Evolutionary conservation across 2,797 vertebrate species (phyloP).

Genomic region (Hylomyscus alleni): DNA sequence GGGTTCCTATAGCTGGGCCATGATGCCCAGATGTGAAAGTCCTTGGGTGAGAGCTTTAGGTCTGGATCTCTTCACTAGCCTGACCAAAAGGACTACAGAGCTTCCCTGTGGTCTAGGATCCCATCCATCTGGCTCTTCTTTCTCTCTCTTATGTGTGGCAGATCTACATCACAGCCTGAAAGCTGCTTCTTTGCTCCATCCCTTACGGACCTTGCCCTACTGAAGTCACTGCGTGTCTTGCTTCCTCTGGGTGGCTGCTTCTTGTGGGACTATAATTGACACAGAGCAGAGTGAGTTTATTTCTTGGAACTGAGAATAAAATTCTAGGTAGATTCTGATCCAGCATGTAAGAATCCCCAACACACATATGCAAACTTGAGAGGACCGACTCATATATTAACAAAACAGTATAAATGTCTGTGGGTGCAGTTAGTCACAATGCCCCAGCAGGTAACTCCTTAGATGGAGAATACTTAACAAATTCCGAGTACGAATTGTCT

Average conservation of each 20-base stretch:
- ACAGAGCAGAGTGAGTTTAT: constrained; percentile 16
- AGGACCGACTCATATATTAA: not conserved
- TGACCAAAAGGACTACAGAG: not conserved
- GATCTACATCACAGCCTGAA: not conserved
- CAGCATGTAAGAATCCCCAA: not conserved
- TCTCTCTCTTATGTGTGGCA: not conserved
- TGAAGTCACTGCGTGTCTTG: not conserved
- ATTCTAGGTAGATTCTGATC: constrained; percentile 50
- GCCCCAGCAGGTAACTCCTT: not conserved
- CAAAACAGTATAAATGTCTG: constrained; percentile 3
- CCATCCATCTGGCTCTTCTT: not conserved
- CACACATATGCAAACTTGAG: not conserved
- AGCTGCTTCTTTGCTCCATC: not conserved
- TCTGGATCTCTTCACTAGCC: not conserved
- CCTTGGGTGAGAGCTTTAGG: not conserved
- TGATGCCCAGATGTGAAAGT: not conserved
- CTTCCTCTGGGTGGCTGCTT: constrained; percentile 22
- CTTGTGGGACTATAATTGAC: not conserved
- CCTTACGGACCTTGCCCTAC: not conserved
- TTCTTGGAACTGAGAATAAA: constrained; percentile 16
- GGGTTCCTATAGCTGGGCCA: not conserved
- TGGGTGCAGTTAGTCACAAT: not conserved
- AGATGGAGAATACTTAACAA: not conserved
- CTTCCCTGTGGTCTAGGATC: not conserved
- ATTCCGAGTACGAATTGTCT: not conserved